Base-by-base conservation (phyloP, 2,797 vertebrate genomes). In the Danio aesculapii region DNA sequence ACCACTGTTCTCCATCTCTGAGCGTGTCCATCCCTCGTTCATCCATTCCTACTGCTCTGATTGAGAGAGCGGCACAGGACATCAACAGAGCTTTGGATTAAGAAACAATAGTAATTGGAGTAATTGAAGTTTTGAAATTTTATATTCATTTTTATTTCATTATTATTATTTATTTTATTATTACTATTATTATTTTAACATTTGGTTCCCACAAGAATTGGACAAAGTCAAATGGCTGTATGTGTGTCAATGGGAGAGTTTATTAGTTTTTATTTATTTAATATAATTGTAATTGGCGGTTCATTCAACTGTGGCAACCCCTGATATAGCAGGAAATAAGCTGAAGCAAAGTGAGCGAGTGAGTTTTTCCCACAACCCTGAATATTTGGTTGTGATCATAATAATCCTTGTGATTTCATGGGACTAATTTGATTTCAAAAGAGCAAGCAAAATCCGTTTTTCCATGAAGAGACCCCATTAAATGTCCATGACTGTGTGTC, bases 21-120 rank as follows among this genome's bases (percentile, higher is more conserved):
- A 97, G 13, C 95, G 95, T 6, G 80, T 96, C 95, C 0, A 94
- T 97, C 88, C 96, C 96, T 83, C 94, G 95, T 77, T 93, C 96
- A 12, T 91, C 96, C 85, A 95, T 97, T 85, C 95, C 94, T 68
- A 94, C 90, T 2, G 95, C 96, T 2, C 90, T 98, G 87, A 95
- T 97, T 95, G 96, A 97, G 85, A 93, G 96, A 86, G 96, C 96
- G 0, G 96, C 96, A 0, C 95, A 96, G 87, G 97, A 98, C 79
- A 95, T 98, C 87, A 96, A 97, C 91, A 93, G 94, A 90, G 96
- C 95, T 41, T 91, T 98, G 77, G 95, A 97, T 96, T 98, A 91
- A 95, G 96, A 8, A 55, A 30, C 16, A 12, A 30, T 30, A 46
- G 39, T 7, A 53, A 6, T 6, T n/a, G 19, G 52, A 62, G 41